Base-by-base conservation (phyloP, 1,140 invertebrate species). In the Trachymyrmex cornetzi region DNA sequence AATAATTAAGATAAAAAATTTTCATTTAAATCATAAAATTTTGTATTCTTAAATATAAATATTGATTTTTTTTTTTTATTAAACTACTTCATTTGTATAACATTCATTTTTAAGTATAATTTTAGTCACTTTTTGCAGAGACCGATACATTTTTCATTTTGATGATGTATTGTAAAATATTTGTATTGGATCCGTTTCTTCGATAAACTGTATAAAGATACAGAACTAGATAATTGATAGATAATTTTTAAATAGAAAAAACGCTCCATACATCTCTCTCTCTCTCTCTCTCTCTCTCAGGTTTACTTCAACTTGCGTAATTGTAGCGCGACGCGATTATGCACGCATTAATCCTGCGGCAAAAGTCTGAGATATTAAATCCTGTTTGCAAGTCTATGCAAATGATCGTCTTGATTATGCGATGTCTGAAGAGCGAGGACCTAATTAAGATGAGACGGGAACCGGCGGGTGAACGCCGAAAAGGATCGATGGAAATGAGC, bases 281-380 rank as follows among this genome's bases (percentile, higher is more conserved):
- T 80, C 30, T 69, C 38, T 44, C 34, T 38, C 6, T 38, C 38
- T 44, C 38, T 38, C 34, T 38, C 7, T 38, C 38, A 22, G 50
- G 50, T 59, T 81, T 34, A 34, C 19, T 24, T 72, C 48, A 74
- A 82, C 30, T 34, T 24, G 27, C 53, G 59, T 57, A 34, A 81
- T 61, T 82, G 27, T 38, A 44, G 22, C n/a, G 22, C 34, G 53
- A 71, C 22, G 9, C 55, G 53, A 72, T 82, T 74, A 74, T 14
- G 34, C 53, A 22, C 19, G 38, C 22, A 34, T 63, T 84, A 84
- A 61, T 34, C 14, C n/a, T 9, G 27, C 9, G 27, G n/a, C 57
- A 34, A 61, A 30, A 72, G 6, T 82, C 55, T 22, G 55, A 75
- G 38, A 75, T 84, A 75, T 84, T 63, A 84, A 75, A 27, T 61